Evolutionary conservation across 2,797 vertebrate species (phyloP), one percentile per base, ranked within the genome.

Genomic region (Pantherophis vulpinus): DNA sequence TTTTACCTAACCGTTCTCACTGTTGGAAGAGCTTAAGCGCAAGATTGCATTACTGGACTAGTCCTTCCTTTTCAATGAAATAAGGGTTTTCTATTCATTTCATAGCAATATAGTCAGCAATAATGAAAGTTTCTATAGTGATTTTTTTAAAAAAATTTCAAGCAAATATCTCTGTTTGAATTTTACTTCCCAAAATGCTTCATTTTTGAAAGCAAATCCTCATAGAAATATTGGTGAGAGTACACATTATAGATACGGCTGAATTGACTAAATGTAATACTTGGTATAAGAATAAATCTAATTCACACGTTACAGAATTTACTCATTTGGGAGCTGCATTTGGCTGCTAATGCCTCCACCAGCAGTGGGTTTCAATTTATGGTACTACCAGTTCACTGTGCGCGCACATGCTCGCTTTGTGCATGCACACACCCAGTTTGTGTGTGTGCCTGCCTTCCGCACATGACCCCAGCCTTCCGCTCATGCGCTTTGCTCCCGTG

Each of bases 1-100:
- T 97, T 97, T 96, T 97, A 97, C 96, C 95, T 96, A 96, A 94
- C 93, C 94, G 88, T 90, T 89, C 93, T 95, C 1, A 0, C 90
- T 93, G 91, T 60, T 93, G 90, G 96, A 94, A 89, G 93, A 0
- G 0, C 91, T 94, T 97, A 96, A 93, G 93, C 74, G 93, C 88
- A 92, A 92, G 97, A 96, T 86, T 60, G 88, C 92, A 91, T 91
- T 89, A 91, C 90, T 59, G 32, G 83, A 18, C 87, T 61, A 47
- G 66, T 25, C 32, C 18, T 93, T 91, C 66, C 42, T 93, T 89
- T 93, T 91, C 55, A 93, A 86, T 56, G 58, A 63, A 91, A 93
- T 63, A 74, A 87, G 6, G 20, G 11, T 63, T 88, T 93, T 91
- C 51, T 18, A 58, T 83, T 93, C 47, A 61, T 56, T 5, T 74